A percentile compares a stretch with the other conserved stretches of the same genome.
Conservation (phyloP, 2,113 vertebrate species). For the Sorex araneus region DNA sequence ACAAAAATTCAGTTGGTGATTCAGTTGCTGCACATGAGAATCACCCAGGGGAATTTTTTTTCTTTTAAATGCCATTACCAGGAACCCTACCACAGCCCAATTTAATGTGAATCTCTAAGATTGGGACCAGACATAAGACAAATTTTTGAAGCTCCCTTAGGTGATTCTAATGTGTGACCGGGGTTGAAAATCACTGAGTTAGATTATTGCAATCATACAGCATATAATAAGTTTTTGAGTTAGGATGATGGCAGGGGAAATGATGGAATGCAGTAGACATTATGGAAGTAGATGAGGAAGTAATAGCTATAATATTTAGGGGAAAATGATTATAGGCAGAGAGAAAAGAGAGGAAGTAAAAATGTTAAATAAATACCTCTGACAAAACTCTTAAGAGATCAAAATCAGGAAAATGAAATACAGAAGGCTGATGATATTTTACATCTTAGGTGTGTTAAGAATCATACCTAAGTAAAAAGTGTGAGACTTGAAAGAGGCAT, state of each 20-base stretch:
- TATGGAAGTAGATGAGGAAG: not conserved
- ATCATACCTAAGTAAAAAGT: not conserved
- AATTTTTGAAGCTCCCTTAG: constrained; percentile 59
- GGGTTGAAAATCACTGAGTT: constrained; percentile 74
- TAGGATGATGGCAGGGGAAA: constrained; percentile 64
- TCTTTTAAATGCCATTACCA: not conserved
- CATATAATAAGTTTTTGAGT: constrained; percentile 82
- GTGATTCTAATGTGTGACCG: constrained; percentile 72
- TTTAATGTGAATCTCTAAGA: constrained; percentile 75
- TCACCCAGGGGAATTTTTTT: not conserved
- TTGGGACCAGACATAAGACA: constrained; percentile 57
- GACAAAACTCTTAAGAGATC: not conserved
- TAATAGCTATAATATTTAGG: constrained; percentile 1
- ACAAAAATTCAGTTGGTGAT: not conserved
- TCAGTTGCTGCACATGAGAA: constrained; percentile 32
- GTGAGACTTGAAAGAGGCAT: not conserved
- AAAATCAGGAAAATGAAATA: not conserved
- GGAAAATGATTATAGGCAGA: constrained; percentile 27
- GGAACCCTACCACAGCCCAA: not conserved
- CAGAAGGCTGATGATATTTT: not conserved
- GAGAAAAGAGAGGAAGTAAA: constrained; percentile 2
- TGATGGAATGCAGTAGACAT: constrained; percentile 34
- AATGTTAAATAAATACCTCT: not conserved
- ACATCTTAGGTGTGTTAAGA: not conserved
- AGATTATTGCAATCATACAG: constrained; percentile 78